phyloP scores from a whole-genome alignment of 2,113 vertebrate species.

The Eretmochelys imbricata region DNA sequence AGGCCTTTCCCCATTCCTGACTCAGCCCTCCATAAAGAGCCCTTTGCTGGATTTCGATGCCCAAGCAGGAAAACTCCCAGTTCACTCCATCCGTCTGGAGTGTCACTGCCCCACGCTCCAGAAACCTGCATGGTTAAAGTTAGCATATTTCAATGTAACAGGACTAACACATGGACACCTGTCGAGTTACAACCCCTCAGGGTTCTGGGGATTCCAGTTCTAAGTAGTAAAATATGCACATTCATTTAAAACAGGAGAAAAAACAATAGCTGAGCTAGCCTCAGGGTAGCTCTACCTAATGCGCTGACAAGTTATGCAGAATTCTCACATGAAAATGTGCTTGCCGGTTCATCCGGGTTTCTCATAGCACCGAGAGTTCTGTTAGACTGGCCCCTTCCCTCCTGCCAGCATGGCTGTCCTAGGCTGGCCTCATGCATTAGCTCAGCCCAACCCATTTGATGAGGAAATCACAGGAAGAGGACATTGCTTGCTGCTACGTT shows the following conservation, averaged over 20 bases:
- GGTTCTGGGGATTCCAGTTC: background rate
- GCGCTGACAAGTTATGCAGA: background rate
- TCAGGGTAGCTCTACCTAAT: background rate
- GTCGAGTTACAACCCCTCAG: background rate
- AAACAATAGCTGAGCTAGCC: background rate
- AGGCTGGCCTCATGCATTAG: accelerated
- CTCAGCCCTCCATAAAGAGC: background rate
- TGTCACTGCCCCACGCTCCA: background rate
- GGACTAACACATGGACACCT: accelerated
- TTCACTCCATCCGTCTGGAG: background rate
- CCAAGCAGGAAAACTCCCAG: background rate
- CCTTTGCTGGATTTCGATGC: background rate
- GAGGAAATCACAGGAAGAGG: background rate
- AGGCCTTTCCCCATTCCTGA: background rate
- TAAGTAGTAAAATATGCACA: background rate
- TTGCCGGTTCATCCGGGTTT: background rate
- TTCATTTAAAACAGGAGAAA: background rate
- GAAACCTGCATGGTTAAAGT: background rate
- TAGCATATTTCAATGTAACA: background rate
- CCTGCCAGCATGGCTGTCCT: background rate
- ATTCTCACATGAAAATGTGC: background rate
- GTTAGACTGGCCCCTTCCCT: background rate
- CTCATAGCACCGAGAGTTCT: background rate
- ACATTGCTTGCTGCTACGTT: background rate
- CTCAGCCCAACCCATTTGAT: accelerated